Percentiles rank a stretch among this genome's conserved stretches.
Evolutionary conservation across 2,113 vertebrate genomes (phyloP).

Genomic region (Centropus bengalensis): DNA sequence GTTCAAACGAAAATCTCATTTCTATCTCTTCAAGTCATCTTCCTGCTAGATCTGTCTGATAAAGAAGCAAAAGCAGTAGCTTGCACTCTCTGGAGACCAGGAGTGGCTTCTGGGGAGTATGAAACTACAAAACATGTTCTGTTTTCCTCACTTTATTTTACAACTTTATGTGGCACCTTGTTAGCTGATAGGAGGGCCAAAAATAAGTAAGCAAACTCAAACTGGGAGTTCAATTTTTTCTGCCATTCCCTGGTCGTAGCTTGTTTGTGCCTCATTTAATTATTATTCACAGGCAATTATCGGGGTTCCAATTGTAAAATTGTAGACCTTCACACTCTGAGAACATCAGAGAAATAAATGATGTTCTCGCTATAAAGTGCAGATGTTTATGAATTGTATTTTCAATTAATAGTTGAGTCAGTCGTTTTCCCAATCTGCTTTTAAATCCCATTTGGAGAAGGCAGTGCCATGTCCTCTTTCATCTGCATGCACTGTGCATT

Average conservation of each 20-base stretch:
- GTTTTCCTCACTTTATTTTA: neutral
- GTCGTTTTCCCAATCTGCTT: neutral
- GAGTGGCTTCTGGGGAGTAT: neutral
- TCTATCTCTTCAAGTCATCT: neutral
- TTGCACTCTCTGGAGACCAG: neutral
- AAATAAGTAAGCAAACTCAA: neutral
- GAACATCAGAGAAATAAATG: neutral
- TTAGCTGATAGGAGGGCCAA: neutral
- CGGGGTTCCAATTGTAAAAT: neutral
- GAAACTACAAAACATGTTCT: neutral
- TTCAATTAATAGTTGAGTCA: neutral
- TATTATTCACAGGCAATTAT: neutral
- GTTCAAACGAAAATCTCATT: neutral
- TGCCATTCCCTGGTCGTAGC: neutral
- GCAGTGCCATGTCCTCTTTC: fast-evolving
- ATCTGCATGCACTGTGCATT: fast-evolving
- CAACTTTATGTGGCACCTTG: fast-evolving
- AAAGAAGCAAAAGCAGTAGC: neutral
- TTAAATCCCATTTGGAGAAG: neutral
- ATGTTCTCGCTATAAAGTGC: neutral
- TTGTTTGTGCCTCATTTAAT: neutral
- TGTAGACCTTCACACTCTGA: too few species aligned
- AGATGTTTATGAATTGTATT: neutral
- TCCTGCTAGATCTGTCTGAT: neutral
- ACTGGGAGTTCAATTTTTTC: neutral